Percentiles rank a stretch among this genome's conserved stretches.
Evolutionary conservation across 1,140 invertebrate genomes (phyloP).

Genomic region (Ptiloglossa arizonensis): DNA sequence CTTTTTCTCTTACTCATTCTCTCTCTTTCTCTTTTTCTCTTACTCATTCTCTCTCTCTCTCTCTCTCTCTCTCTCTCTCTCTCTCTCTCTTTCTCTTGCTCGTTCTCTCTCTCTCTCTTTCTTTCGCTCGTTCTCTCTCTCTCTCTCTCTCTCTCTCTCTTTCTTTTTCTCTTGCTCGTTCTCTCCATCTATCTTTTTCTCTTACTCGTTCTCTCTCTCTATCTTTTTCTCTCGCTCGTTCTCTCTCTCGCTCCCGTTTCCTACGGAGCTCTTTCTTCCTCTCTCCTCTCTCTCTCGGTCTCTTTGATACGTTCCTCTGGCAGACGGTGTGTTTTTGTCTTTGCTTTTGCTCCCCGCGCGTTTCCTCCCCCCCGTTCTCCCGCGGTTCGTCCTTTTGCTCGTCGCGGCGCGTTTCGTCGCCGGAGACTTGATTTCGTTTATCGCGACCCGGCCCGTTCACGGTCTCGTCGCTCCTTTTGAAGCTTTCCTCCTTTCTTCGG

Average conservation of each 20-base stretch:
- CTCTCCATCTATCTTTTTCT: no score
- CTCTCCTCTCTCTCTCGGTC: conserved; percentile 36
- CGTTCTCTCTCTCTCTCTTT: no score
- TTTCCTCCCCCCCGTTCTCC: conserved; percentile 28
- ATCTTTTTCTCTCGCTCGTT: conserved; percentile 1
- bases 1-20: no score
- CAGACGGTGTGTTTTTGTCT: no score
- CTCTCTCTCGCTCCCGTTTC: neutral
- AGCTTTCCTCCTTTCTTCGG: neutral
- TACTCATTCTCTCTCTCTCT: conserved; percentile 7
- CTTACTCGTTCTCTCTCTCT: conserved; percentile 21
- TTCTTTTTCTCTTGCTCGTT: neutral
- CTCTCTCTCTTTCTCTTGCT: no score
- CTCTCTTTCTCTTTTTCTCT: conserved; percentile 10
- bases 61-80: conserved; percentile 15
- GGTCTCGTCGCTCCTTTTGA: conserved; percentile 1
- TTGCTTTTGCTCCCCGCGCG: neutral
- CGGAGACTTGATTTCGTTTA: conserved; percentile 42
- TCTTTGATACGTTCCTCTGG: neutral
- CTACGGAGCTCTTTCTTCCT: neutral
- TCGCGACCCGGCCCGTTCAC: conserved; percentile 25
- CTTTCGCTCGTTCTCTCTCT: conserved; percentile 30
- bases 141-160: conserved; percentile 25
- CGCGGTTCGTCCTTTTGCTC: conserved; percentile 38
- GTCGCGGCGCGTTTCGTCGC: conserved; percentile 39